Base-by-base conservation (phyloP, 1,140 invertebrate genomes). In the Agraylea sexmaculata region DNA sequence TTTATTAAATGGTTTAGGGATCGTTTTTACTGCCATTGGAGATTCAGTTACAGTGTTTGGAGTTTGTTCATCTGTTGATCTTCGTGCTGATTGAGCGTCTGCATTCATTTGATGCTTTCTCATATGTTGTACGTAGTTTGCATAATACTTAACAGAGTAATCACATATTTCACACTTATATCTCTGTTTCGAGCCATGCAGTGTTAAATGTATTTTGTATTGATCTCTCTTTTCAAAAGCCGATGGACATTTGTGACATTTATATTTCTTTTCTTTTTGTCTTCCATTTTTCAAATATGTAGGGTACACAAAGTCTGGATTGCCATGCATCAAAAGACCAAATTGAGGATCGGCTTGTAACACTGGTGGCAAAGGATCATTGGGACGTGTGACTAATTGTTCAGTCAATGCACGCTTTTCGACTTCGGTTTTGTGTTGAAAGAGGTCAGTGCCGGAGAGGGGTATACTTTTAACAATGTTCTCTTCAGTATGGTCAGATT, bases 141-240 rank as follows among this genome's bases (percentile, higher is more conserved):
- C 81, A 46, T 81, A 84, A 58, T 84, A 85, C 49, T 83, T 85
- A 0, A 90, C 87, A 1, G 85, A 84, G 59, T 91, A 92, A 60
- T 91, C 87, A 58, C 88, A 92, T 4, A 75, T 71, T 43, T 83
- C 75, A 62, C 88, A 92, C 42, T 76, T 79, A 58, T 86, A 89
- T 43, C 78, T 73, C 57, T 87, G 83, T 46, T 81, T 79, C 0
- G 84, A 81, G 5, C 86, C 86, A 56, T 92, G 88, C 2, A 91
- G 59, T 4, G 77, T 77, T 44, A 87, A 60, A 60, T 91, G 88
- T 11, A 85, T 74, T 53, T 83, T 79, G 55, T 86, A 90, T 55
- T 89, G 84, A 50, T 84, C 79, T 22, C 79, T 66, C 59, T 90
- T 89, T 51, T 87, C 83, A 60, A 89, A 90, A 0, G 83, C 82